Percentiles rank a stretch among this genome's conserved stretches.
These are phyloP conservation scores for Parnassius apollo DNA, from an alignment of 2,888 invertebrate species.

Conservation along the genomic window DNA sequence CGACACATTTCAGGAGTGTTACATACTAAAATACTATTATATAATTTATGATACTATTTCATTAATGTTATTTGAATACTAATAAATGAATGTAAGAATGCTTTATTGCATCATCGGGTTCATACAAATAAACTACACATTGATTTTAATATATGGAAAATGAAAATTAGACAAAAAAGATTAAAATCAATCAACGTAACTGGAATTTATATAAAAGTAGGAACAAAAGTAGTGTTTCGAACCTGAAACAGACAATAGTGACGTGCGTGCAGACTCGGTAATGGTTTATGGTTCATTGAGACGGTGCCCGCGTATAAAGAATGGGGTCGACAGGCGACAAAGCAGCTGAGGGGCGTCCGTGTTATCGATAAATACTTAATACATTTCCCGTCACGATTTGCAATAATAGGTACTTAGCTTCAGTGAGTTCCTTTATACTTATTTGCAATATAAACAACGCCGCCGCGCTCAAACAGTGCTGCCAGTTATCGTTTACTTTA, in stretches of 20 bases:
- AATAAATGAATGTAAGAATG: too few relatives aligned
- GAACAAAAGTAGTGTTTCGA: conserved; percentile 35
- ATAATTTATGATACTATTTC: too few relatives aligned
- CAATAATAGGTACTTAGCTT: conserved; percentile 7
- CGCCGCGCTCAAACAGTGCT: conserved; percentile 14
- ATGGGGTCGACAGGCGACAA: conserved; percentile 34
- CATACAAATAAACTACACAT: too few relatives aligned
- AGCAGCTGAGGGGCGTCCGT: conserved; percentile 9
- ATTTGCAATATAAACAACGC: conserved; percentile 17
- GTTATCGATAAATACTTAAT: conserved; percentile 24
- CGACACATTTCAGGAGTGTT: too few relatives aligned
- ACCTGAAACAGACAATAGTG: conserved; percentile 63
- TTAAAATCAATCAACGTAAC: conserved; percentile 14
- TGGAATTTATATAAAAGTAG: conserved; percentile 27
- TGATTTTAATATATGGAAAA: not conserved
- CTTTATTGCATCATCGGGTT: too few relatives aligned
- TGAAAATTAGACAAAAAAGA: conserved; percentile 1
- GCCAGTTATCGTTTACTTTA: conserved; percentile 13
- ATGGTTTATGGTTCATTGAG: conserved; percentile 62
- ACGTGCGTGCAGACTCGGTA: conserved; percentile 57
- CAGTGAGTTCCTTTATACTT: conserved; percentile 16
- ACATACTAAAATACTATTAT: too few relatives aligned
- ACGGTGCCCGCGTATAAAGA: conserved; percentile 52
- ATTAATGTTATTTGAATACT: too few relatives aligned
- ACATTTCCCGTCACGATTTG: conserved; percentile 10